A percentile compares a stretch with the other conserved stretches of the same genome.
phyloP scores from a whole-genome alignment of 2,888 invertebrate genomes.

The Chaitophorus viminalis region DNA sequence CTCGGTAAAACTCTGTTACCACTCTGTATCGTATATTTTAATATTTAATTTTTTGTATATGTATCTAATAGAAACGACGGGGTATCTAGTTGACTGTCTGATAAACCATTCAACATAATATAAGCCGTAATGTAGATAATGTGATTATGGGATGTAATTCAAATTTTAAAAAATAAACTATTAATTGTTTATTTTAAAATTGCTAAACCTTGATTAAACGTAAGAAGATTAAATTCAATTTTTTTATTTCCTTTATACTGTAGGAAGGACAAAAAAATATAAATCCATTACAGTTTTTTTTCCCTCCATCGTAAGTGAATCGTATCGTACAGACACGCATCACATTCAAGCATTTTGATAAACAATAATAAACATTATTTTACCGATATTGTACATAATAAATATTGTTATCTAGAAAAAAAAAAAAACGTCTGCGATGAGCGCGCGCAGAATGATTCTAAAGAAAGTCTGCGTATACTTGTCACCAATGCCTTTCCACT shows the following conservation, averaged over 20 bases:
- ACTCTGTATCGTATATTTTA: not conserved
- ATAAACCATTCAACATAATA: not conserved
- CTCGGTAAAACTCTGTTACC: not conserved
- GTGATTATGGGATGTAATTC: not conserved
- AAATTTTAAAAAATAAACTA: not conserved
- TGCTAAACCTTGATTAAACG: slow-evolving; percentile 1
- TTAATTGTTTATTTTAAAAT: slow-evolving; percentile 9
- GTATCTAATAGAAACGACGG: not conserved
- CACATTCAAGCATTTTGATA: not conserved
- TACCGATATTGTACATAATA: not conserved
- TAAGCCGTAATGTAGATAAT: not conserved
- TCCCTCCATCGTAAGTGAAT: too few species aligned
- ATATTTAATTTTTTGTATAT: not conserved
- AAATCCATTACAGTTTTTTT: too few species aligned
- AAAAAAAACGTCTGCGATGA: too few species aligned
- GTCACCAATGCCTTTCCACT: too few species aligned
- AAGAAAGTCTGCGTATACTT: too few species aligned
- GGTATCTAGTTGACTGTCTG: not conserved
- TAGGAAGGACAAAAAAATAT: too few species aligned
- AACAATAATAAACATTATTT: not conserved
- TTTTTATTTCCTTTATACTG: not conserved
- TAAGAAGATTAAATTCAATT: slow-evolving; percentile 32
- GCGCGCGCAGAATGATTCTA: too few species aligned
- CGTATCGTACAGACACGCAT: too few species aligned
- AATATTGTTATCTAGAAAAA: too few species aligned